phyloP scores from a whole-genome alignment of 2,113 vertebrate genomes.

The Struthidea cinerea region DNA sequence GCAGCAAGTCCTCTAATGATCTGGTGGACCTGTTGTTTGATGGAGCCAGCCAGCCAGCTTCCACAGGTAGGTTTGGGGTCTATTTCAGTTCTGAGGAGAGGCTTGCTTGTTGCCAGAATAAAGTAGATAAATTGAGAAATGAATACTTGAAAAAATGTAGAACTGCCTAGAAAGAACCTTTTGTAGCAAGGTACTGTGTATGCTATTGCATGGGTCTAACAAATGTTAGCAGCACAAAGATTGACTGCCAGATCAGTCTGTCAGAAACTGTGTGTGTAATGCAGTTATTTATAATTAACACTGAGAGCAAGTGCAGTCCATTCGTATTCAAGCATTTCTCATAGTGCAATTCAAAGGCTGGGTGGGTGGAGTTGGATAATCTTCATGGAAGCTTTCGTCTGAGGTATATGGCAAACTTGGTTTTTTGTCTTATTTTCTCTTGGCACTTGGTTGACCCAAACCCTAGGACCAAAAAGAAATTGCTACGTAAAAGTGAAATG shows the following conservation, averaged over 20 bases:
- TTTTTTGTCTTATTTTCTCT: neutral
- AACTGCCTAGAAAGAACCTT: neutral
- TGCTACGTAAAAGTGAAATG: neutral
- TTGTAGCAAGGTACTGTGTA: neutral
- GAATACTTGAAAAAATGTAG: neutral
- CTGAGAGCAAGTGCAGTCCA: constrained; percentile 23
- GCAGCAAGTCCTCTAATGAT: constrained; percentile 76
- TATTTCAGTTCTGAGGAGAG: neutral
- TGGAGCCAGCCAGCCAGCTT: constrained; percentile 71
- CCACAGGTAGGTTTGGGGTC: constrained; percentile 70
- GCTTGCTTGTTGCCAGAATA: neutral
- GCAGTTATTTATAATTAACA: constrained; percentile 55
- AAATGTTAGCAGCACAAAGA: neutral
- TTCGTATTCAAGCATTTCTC: neutral
- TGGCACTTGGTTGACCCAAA: neutral
- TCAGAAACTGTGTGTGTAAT: constrained; percentile 3
- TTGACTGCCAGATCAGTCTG: neutral
- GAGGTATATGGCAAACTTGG: neutral
- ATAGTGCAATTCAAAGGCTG: neutral
- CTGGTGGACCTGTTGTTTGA: constrained; percentile 88
- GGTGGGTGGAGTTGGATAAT: neutral
- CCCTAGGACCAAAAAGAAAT: neutral
- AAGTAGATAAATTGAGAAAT: neutral
- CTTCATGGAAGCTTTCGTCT: neutral
- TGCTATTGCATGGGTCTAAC: neutral